Percentiles rank a stretch among this genome's conserved stretches.
Conservation (phyloP, 2,797 vertebrate genomes). For the Pipistrellus kuhlii region DNA sequence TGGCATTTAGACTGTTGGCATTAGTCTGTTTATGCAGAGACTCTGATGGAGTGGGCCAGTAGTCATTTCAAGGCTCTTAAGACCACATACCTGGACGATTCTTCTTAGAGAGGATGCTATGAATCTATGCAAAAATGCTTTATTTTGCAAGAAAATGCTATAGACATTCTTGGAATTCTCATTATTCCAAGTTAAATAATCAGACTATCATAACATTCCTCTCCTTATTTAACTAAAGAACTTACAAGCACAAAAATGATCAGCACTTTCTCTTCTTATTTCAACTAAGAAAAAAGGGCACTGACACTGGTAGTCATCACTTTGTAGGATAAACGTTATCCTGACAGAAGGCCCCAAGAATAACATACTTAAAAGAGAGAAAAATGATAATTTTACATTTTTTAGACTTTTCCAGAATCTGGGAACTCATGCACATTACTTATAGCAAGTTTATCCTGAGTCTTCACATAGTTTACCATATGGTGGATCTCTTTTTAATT, state of each 20-base stretch:
- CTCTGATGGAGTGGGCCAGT: not conserved
- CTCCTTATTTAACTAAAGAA: not conserved
- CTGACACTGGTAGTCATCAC: not conserved
- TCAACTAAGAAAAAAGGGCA: not conserved
- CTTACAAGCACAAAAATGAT: not conserved
- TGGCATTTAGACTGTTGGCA: not conserved
- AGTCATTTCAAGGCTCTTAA: not conserved
- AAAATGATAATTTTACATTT: not conserved
- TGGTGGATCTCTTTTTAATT: constrained; percentile 47
- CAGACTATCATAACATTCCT: not conserved
- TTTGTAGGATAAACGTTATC: not conserved
- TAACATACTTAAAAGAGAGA: constrained; percentile 24
- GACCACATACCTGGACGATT: not conserved
- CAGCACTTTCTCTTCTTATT: not conserved
- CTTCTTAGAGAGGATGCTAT: not conserved
- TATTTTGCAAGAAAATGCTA: not conserved
- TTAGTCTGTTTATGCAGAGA: not conserved
- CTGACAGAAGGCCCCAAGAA: not conserved
- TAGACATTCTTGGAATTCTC: not conserved
- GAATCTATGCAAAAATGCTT: not conserved
- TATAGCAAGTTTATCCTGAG: not conserved
- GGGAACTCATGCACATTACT: not conserved
- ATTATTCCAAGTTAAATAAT: not conserved
- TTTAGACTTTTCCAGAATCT: not conserved
- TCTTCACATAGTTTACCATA: not conserved